phyloP scores from a whole-genome alignment of 1,140 invertebrate genomes.

The Riptortus pedestris region DNA sequence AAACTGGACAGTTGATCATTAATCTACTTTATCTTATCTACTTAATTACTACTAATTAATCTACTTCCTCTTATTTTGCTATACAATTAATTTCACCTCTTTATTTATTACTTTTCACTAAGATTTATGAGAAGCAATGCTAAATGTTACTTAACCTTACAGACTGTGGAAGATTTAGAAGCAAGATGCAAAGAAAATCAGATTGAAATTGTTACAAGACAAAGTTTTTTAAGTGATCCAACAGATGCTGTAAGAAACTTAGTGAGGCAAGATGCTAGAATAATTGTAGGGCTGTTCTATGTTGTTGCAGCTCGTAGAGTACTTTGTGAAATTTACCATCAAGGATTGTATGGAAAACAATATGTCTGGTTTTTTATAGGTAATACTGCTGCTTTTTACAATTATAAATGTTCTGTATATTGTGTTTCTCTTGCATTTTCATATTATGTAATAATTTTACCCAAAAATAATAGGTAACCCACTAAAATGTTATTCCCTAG shows the following conservation, averaged over 20 bases:
- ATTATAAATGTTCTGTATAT: not conserved
- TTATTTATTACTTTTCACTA: too few species aligned
- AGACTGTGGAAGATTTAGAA: slow-evolving; percentile 97
- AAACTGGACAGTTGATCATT: too few species aligned
- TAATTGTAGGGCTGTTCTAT: slow-evolving; percentile 97
- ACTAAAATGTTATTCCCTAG: too few species aligned
- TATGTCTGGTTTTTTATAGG: slow-evolving; percentile 99
- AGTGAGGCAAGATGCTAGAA: slow-evolving; percentile 83
- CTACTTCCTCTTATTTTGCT: too few species aligned
- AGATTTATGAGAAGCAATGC: too few species aligned
- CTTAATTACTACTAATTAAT: too few species aligned
- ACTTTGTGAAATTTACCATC: slow-evolving; percentile 93
- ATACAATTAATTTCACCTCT: too few species aligned
- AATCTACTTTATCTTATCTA: too few species aligned
- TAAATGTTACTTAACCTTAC: slow-evolving; percentile 20
- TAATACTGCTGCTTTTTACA: slow-evolving; percentile 35
- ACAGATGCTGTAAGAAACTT: slow-evolving; percentile 91
- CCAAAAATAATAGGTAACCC: too few species aligned
- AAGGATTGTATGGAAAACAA: slow-evolving; percentile 85
- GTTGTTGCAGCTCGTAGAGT: slow-evolving; percentile 90
- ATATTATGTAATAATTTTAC: too few species aligned
- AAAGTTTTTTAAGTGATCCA: slow-evolving; percentile 94
- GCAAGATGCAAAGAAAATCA: slow-evolving; percentile 81
- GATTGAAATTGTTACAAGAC: slow-evolving; percentile 90
- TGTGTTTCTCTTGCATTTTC: too few species aligned